These are phyloP conservation scores for Volucella bombylans DNA, from an alignment of 2,888 invertebrate species.

Conservation along the genomic window DNA sequence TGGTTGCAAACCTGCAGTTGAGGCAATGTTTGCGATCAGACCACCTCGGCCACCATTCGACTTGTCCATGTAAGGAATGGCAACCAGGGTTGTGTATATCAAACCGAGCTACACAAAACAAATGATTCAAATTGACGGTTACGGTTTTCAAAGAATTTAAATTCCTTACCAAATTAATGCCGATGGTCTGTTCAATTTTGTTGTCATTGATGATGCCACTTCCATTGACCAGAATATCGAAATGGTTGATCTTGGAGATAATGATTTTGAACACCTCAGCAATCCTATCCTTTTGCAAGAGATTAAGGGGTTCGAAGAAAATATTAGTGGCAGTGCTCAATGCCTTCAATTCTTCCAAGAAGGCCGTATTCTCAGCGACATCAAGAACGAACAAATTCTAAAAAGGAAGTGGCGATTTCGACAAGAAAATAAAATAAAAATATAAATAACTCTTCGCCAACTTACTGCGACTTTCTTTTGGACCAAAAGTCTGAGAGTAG, in stretches of 20 bases:
- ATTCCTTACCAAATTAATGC: constrained; percentile 83
- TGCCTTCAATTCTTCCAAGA: constrained; percentile 25
- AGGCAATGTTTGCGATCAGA: constrained; percentile 81
- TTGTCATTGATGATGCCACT: constrained; percentile 75
- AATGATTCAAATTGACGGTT: neutral
- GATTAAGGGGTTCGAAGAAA: constrained; percentile 43
- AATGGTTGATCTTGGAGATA: constrained; percentile 29
- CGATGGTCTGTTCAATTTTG: constrained; percentile 74
- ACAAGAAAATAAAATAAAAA: neutral
- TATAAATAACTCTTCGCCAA: neutral
- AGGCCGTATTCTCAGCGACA: constrained; percentile 56
- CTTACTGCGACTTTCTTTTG: constrained; percentile 73
- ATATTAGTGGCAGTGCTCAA: constrained; percentile 37
- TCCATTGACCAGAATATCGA: constrained; percentile 76
- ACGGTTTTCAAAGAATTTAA: neutral
- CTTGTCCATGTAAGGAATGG: constrained; percentile 81
- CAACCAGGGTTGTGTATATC: constrained; percentile 80
- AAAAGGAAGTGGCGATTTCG: neutral
- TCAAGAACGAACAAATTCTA: constrained; percentile 76
- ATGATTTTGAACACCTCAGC: constrained; percentile 52
- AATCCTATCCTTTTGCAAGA: constrained; percentile 55
- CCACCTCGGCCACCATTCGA: constrained; percentile 81
- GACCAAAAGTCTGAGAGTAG: constrained; percentile 73
- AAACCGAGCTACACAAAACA: constrained; percentile 80
- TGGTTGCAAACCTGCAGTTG: constrained; percentile 78